Conservation (phyloP, 2,113 vertebrate genomes). For the Scomber colias region DNA sequence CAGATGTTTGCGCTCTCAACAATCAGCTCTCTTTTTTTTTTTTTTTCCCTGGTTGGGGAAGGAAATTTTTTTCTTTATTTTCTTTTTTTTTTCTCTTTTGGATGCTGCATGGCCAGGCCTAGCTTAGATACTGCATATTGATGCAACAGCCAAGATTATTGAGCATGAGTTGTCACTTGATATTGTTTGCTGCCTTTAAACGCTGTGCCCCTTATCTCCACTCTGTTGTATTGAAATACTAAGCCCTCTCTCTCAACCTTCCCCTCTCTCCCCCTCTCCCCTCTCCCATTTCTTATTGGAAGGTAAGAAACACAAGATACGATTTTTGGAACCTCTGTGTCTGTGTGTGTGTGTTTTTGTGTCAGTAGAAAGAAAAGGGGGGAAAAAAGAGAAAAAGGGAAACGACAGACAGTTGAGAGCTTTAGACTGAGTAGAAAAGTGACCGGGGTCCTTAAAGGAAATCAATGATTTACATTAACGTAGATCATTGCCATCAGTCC, state of each 20-base stretch:
- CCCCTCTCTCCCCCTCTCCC: constrained; percentile 29
- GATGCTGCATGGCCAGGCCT: constrained; percentile 81
- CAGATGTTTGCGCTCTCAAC: constrained; percentile 30
- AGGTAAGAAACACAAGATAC: constrained; percentile 83
- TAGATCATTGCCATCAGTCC: constrained; percentile 66
- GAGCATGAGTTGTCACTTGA: constrained; percentile 78
- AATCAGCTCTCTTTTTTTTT: constrained; percentile 25
- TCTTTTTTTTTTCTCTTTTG: constrained; percentile 33
- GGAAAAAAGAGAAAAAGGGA: constrained; percentile 38
- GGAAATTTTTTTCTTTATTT: constrained; percentile 31
- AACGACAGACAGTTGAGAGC: constrained; percentile 56
- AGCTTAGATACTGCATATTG: constrained; percentile 59
- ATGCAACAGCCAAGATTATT: constrained; percentile 58
- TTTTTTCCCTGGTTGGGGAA: constrained; percentile 41
- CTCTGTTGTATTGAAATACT: constrained; percentile 67
- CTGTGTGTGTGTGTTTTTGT: constrained; percentile 32
- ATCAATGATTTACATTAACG: constrained; percentile 84
- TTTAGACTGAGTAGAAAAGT: constrained; percentile 67
- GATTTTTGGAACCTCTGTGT: constrained; percentile 56
- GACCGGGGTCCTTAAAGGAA: constrained; percentile 76
- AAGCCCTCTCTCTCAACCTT: constrained; percentile 69
- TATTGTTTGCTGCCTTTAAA: constrained; percentile 71
- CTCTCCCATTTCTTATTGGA: constrained; percentile 74
- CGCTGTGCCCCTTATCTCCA: constrained; percentile 61
- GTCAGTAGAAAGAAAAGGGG: constrained; percentile 38